These are phyloP conservation scores for Sclerodermus sp. DNA, from an alignment of 2,888 invertebrate species.

Conservation along the genomic window DNA sequence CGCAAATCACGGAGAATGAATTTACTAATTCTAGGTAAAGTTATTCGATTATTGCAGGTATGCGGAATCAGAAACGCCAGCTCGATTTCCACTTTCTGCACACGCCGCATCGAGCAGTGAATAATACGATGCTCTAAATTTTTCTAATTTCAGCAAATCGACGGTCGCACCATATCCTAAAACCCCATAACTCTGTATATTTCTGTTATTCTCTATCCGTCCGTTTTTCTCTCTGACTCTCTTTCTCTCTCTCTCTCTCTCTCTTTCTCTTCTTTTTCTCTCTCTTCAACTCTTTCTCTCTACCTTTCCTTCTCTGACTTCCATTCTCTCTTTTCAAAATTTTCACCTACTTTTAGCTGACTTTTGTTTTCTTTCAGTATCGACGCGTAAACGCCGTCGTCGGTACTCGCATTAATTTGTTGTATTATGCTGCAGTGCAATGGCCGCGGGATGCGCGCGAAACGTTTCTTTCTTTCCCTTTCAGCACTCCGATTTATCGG, in stretches of 20 bases:
- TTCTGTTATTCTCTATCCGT: constrained; percentile 2
- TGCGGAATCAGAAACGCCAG: constrained; percentile 27
- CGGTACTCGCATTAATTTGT: background rate
- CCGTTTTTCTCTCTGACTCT: constrained; percentile 6
- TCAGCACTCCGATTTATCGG: too few species aligned
- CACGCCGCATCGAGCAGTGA: too few species aligned
- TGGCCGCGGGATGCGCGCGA: too few species aligned
- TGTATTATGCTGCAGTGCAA: too few species aligned
- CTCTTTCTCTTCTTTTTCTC: background rate
- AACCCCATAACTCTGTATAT: too few species aligned
- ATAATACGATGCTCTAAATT: too few species aligned
- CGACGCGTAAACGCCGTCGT: constrained; percentile 1
- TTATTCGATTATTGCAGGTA: constrained; percentile 30
- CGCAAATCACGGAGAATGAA: too few species aligned
- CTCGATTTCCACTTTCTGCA: background rate
- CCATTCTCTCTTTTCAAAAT: constrained; percentile 1
- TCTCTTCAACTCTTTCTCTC: background rate
- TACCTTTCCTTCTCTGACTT: background rate
- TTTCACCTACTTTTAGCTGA: constrained; percentile 3
- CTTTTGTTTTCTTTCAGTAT: constrained; percentile 3
- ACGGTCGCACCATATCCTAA: too few species aligned
- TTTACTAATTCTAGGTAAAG: constrained; percentile 4
- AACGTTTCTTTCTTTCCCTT: too few species aligned
- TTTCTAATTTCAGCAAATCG: too few species aligned
- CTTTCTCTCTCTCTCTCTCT: background rate